phyloP scores from a whole-genome alignment of 2,888 invertebrate genomes.

The Melanotus villosus region DNA sequence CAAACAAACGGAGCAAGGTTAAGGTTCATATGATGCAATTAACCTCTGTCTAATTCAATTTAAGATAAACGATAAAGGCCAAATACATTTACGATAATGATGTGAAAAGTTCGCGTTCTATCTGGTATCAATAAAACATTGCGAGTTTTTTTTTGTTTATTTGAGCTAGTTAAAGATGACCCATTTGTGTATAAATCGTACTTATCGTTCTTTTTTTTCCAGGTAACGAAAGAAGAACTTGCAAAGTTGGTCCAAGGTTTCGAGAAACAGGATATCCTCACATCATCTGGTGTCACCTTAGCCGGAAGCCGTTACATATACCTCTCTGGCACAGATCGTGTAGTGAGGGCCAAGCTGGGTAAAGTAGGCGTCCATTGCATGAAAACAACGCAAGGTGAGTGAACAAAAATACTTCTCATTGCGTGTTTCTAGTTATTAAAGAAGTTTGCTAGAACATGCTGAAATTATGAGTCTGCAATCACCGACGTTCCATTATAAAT shows the following conservation, averaged over 20 bases:
- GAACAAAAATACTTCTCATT: too few species aligned
- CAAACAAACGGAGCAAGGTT: neutral
- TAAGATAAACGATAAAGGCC: neutral
- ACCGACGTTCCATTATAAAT: too few species aligned
- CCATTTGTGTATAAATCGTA: too few species aligned
- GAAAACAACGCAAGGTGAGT: conserved; percentile 93
- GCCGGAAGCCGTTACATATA: conserved; percentile 95
- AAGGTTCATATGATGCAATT: conserved; percentile 2
- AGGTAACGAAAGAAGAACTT: conserved; percentile 95
- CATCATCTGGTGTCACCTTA: conserved; percentile 92
- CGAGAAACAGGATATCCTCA: conserved; percentile 90
- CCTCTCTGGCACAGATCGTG: conserved; percentile 94
- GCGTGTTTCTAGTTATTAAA: too few species aligned
- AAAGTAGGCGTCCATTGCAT: conserved; percentile 96
- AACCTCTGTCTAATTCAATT: neutral
- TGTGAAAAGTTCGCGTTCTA: neutral
- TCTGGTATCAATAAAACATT: too few species aligned
- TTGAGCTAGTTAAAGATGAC: too few species aligned
- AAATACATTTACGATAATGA: neutral
- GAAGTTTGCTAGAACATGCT: too few species aligned
- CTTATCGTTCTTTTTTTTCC: conserved; percentile 56
- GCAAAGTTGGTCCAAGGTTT: conserved; percentile 91
- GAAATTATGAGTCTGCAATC: too few species aligned
- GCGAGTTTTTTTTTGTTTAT: too few species aligned
- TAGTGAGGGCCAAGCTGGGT: conserved; percentile 93